These are phyloP conservation scores for Gavialis gangeticus DNA, from an alignment of 2,113 vertebrate genomes.

Conservation along the genomic window DNA sequence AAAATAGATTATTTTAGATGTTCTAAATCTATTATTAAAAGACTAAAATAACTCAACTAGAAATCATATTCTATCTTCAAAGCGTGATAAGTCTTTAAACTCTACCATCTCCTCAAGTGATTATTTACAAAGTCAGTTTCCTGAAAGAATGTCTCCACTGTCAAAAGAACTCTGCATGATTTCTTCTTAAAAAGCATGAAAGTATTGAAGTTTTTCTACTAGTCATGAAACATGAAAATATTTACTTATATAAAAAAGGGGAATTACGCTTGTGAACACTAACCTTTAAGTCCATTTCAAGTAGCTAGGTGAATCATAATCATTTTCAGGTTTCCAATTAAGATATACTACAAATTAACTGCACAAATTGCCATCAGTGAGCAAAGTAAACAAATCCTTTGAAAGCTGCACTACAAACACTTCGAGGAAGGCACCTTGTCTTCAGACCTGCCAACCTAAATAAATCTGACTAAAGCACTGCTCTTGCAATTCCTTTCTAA, in stretches of 20 bases:
- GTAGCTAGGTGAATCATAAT: not conserved
- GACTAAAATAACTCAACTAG: not conserved
- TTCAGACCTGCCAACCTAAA: not conserved
- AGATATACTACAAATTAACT: not conserved
- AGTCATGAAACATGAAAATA: not conserved
- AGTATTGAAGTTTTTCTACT: not conserved
- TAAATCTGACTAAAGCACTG: not conserved
- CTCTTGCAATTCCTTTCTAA: not conserved
- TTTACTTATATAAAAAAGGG: not conserved
- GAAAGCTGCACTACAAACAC: not conserved
- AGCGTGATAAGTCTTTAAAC: not conserved
- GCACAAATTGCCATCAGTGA: slow-evolving; percentile 9
- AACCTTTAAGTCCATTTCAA: not conserved
- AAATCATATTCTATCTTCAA: not conserved
- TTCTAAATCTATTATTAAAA: not conserved
- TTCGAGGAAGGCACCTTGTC: not conserved
- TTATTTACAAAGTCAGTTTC: not conserved
- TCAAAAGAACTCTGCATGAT: not conserved
- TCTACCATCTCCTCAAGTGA: not conserved
- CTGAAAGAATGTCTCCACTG: not conserved
- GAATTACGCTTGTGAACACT: not conserved
- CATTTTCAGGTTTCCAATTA: not conserved
- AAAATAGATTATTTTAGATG: not conserved
- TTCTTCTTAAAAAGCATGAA: not conserved
- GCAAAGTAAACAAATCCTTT: not conserved